These are phyloP conservation scores for Pseudotriccus pelzelni DNA, from an alignment of 2,797 vertebrate genomes.

Conservation along the genomic window DNA sequence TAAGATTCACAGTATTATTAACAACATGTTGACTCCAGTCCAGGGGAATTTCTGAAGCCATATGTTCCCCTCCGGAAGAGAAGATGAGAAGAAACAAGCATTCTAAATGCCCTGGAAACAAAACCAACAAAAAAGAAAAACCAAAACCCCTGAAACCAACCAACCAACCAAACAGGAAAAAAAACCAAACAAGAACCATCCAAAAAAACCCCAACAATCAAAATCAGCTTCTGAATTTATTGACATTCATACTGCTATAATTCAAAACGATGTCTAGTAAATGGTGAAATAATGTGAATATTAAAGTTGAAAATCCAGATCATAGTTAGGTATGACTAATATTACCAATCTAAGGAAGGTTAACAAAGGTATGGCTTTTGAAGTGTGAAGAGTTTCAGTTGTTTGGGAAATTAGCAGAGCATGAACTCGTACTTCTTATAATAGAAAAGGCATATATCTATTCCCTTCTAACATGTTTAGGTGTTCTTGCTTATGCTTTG, in stretches of 20 bases:
- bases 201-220: not conserved
- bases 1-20: not conserved
- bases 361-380: not conserved
- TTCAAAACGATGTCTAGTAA: not conserved
- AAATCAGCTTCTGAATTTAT: not conserved
- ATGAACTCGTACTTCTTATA: not conserved
- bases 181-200: not conserved
- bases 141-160: no score
- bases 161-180: not conserved
- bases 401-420: not conserved
- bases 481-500: rapidly evolving
- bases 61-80: not conserved
- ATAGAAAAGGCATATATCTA: not conserved
- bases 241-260: not conserved
- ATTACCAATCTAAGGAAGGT: not conserved
- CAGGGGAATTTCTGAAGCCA: not conserved
- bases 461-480: not conserved
- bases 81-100: not conserved
- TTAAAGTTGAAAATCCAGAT: not conserved
- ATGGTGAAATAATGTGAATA: not conserved
- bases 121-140: no score
- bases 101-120: not conserved
- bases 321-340: not conserved
- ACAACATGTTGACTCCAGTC: rapidly evolving
- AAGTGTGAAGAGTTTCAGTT: not conserved